Evolutionary conservation across 2,797 vertebrate species (phyloP).

Genomic region (Falco rusticolus): DNA sequence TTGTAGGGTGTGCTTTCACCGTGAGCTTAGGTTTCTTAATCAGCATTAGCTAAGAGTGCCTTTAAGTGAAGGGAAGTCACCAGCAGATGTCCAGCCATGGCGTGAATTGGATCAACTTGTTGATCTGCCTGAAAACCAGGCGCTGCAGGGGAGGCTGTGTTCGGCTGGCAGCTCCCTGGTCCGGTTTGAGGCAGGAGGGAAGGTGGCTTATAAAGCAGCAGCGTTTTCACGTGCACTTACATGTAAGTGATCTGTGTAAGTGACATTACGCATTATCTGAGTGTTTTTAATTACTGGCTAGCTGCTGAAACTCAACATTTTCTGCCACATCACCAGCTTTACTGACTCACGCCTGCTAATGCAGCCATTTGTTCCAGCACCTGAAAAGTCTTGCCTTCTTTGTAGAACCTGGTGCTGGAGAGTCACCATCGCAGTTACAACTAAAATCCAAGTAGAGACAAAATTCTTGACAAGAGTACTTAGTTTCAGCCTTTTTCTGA

Average conservation of each 20-base stretch:
- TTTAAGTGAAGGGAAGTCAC: not conserved
- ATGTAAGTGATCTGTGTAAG: not conserved
- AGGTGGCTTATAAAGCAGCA: not conserved
- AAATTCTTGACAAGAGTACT: not conserved
- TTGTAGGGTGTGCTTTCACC: not conserved
- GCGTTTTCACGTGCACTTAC: fast-evolving
- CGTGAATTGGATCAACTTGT: not conserved
- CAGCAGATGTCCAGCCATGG: not conserved
- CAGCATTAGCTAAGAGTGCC: not conserved
- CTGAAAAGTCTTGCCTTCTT: not conserved
- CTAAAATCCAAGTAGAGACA: not conserved
- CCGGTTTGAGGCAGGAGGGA: not conserved
- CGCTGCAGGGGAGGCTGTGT: fast-evolving
- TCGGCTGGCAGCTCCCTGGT: fast-evolving
- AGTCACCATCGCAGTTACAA: not conserved
- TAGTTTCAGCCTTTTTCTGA: not conserved
- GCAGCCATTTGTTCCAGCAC: not conserved
- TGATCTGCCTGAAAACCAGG: not conserved
- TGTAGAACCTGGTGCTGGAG: not conserved
- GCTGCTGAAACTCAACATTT: not conserved
- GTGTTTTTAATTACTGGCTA: not conserved
- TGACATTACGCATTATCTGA: not conserved
- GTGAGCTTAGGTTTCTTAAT: not conserved
- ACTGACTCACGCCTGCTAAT: not conserved
- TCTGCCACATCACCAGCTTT: not conserved